Base-by-base conservation (phyloP, 2,797 vertebrate genomes). In the Alectoris magna region DNA sequence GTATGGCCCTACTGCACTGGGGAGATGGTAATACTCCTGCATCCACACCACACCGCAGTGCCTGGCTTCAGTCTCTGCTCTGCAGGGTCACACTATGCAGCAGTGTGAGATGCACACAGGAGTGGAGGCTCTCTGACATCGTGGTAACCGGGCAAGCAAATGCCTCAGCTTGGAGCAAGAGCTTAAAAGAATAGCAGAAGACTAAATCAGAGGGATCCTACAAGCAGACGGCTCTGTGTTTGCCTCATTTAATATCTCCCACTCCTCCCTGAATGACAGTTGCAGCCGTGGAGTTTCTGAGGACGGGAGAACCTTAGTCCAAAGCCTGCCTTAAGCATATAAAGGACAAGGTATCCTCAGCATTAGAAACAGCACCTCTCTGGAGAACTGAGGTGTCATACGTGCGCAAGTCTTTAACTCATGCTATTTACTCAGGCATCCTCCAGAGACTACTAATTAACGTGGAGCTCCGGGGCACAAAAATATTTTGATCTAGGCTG, bases 31-130 rank as follows among this genome's bases (percentile, higher is more conserved):
- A 62, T 60, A 26, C 55, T 72, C 41, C 77, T 31, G 13, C 18
- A 29, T 39, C 51, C 46, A 43, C 41, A 23, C 29, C 38, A 1
- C 7, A 39, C 43, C 59, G 41, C 27, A 64, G 17, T 15, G 15
- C 53, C 51, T 77, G 66, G 29, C 58, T 22, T 58, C 27, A 70
- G 38, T 22, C 19, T 2, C 43, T 71, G 81, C 44, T 70, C 27
- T 11, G 10, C 44, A 1, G 22, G 4, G n/a, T n/a, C 68, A 9
- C 6, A 6, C 38, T 23, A 9, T 15, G 34, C 66, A 63, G 36
- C 56, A 55, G 10, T 60, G 4, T 0, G 16, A 46, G 56, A 14
- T 9, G 7, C 38, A 5, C 0, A 0, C 0, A 5, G 34, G 9
- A 60, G 14, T 10, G 43, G 55, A 48, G 51, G n/a, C 13, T 19